Evolutionary conservation across 2,113 vertebrate species (phyloP).

Genomic region (Centrocercus urophasianus): DNA sequence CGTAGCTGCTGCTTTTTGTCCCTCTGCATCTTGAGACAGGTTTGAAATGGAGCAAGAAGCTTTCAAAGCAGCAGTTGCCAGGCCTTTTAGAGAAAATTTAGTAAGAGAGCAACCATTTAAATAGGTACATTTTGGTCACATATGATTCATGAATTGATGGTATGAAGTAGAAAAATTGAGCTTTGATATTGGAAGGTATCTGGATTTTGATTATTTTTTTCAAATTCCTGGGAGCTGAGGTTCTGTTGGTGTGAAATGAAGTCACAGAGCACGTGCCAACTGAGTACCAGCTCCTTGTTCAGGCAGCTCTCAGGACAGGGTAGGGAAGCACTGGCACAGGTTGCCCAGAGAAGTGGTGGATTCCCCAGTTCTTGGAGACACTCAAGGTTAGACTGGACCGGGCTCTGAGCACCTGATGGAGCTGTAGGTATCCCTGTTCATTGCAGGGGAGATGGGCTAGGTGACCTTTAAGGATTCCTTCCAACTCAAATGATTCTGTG

Average conservation of each 20-base stretch:
- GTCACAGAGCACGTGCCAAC: accelerated
- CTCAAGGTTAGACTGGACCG: no score
- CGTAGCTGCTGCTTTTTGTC: not conserved
- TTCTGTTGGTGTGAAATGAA: not conserved
- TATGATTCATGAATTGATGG: not conserved
- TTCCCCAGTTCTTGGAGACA: no score
- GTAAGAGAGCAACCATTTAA: not conserved
- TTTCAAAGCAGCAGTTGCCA: not conserved
- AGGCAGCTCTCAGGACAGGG: not conserved
- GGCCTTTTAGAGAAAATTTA: not conserved
- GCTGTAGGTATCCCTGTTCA: no score
- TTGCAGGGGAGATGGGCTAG: no score
- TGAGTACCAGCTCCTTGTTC: accelerated
- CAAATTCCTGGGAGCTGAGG: accelerated
- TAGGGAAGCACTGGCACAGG: no score
- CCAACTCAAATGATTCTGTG: no score
- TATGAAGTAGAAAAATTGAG: not conserved
- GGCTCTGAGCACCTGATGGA: no score
- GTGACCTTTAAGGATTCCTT: no score
- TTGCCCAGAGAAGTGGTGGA: no score
- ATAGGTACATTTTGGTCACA: not conserved
- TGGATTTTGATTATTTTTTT: not conserved
- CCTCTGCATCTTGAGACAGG: not conserved
- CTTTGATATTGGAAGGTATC: not conserved
- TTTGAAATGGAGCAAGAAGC: not conserved